Conservation (phyloP, 2,113 vertebrate genomes). For the Apistogramma diplotaenia region DNA sequence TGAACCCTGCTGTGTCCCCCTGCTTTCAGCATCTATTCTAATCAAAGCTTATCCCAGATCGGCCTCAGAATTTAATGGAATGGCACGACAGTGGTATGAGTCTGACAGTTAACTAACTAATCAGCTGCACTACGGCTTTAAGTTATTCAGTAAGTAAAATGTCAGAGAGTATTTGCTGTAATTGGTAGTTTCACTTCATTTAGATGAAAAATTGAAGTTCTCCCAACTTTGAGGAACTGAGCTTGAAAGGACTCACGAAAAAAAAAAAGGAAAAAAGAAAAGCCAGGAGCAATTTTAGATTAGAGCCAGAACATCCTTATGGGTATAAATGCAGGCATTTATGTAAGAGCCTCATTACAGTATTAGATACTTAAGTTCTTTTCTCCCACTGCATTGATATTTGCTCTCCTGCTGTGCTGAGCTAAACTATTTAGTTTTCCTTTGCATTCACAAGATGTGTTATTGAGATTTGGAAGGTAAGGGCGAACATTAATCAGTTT, state of each 20-base stretch:
- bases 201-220: not conserved
- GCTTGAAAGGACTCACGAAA: not conserved
- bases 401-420: constrained; percentile 22
- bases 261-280: not conserved
- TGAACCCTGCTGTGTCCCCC: not conserved
- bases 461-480: constrained; percentile 26
- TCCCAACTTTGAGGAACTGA: not conserved
- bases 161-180: not conserved
- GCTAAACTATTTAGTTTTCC: constrained; percentile 10
- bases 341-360: constrained; percentile 29
- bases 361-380: not conserved
- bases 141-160: not conserved
- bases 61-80: not conserved
- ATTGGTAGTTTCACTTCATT: not conserved
- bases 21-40: not conserved
- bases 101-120: not conserved
- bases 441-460: constrained; percentile 25
- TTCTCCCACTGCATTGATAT: constrained; percentile 11
- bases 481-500: constrained; percentile 6
- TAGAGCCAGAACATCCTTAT: not conserved
- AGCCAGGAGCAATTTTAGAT: not conserved
- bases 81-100: not conserved
- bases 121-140: not conserved
- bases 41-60: not conserved
- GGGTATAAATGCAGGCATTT: constrained; percentile 20